These are phyloP conservation scores for Speoplatyrhinus poulsoni DNA, from an alignment of 2,113 vertebrate genomes.

Conservation along the genomic window DNA sequence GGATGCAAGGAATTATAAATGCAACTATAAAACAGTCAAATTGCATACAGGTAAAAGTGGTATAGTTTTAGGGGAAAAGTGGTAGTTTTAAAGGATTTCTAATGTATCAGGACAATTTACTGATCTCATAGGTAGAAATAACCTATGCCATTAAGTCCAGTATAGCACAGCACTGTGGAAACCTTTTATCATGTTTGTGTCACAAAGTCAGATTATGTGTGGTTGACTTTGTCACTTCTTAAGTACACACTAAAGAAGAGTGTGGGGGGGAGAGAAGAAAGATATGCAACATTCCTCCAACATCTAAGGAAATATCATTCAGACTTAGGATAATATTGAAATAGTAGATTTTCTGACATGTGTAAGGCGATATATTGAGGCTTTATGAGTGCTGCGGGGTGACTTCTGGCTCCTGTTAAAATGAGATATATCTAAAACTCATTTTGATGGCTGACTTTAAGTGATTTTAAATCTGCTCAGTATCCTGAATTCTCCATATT, in stretches of 20 bases:
- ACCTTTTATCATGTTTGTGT: conserved; percentile 68
- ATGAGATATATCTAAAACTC: conserved; percentile 70
- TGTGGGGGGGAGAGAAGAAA: conserved; percentile 35
- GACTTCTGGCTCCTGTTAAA: conserved; percentile 70
- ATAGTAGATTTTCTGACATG: conserved; percentile 70
- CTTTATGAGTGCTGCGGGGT: conserved; percentile 70
- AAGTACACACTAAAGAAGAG: conserved; percentile 53
- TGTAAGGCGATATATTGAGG: conserved; percentile 72
- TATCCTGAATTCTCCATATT: conserved; percentile 57
- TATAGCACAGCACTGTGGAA: conserved; percentile 53
- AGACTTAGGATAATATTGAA: conserved; percentile 76
- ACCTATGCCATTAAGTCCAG: conserved; percentile 64
- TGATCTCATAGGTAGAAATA: conserved; percentile 64
- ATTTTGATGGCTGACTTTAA: conserved; percentile 67
- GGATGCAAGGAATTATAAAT: too few relatives aligned
- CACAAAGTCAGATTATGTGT: conserved; percentile 69
- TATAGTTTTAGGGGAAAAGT: conserved; percentile 9
- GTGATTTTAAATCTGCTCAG: conserved; percentile 71
- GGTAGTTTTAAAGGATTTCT: conserved; percentile 54
- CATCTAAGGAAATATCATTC: conserved; percentile 73
- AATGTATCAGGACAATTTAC: conserved; percentile 60
- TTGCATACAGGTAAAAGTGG: not conserved
- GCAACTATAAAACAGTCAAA: not conserved
- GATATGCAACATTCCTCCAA: conserved; percentile 64
- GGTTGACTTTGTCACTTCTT: conserved; percentile 65